Percentiles rank a stretch among this genome's conserved stretches.
phyloP scores from a whole-genome alignment of 30 jellyfish, hydroid and myxozoan genomes.

The Cassiopea andromeda region DNA sequence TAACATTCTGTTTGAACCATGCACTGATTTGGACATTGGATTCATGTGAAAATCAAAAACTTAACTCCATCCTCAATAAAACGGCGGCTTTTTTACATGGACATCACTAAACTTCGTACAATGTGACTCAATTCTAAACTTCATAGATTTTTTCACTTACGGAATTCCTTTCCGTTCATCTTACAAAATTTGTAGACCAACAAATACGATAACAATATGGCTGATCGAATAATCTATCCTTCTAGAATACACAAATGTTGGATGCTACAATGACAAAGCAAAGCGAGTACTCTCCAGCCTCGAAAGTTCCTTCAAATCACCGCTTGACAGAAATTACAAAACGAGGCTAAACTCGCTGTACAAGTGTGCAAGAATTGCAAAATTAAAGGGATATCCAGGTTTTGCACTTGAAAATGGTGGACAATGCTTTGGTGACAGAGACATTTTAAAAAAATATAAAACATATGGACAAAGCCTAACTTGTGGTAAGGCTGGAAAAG shows the following conservation, averaged over 20 bases:
- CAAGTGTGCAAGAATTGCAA: slow-evolving; percentile 80
- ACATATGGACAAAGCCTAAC: slow-evolving; percentile 53
- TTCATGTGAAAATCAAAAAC: too few species aligned
- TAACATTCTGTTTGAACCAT: too few species aligned
- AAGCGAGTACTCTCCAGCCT: slow-evolving; percentile 51
- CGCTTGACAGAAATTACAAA: slow-evolving; percentile 67
- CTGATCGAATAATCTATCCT: background rate
- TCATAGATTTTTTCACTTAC: too few species aligned
- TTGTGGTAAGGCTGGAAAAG: slow-evolving; percentile 72
- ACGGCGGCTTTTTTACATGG: too few species aligned
- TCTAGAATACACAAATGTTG: slow-evolving; percentile 59
- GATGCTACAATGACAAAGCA: slow-evolving; percentile 73
- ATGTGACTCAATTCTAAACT: too few species aligned
- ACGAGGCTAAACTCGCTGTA: slow-evolving; percentile 60
- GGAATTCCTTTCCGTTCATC: too few species aligned
- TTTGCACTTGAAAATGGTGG: slow-evolving; percentile 84
- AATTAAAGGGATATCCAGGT: slow-evolving; percentile 74
- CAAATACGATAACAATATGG: background rate
- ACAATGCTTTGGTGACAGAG: slow-evolving; percentile 75
- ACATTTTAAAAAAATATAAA: slow-evolving; percentile 50
- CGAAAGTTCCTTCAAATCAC: slow-evolving; percentile 67
- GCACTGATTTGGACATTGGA: too few species aligned
- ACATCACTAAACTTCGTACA: too few species aligned
- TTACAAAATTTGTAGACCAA: too few species aligned
- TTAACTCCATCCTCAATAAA: too few species aligned